Conservation (phyloP, 2,113 vertebrate genomes). For the Scopus umbretta region DNA sequence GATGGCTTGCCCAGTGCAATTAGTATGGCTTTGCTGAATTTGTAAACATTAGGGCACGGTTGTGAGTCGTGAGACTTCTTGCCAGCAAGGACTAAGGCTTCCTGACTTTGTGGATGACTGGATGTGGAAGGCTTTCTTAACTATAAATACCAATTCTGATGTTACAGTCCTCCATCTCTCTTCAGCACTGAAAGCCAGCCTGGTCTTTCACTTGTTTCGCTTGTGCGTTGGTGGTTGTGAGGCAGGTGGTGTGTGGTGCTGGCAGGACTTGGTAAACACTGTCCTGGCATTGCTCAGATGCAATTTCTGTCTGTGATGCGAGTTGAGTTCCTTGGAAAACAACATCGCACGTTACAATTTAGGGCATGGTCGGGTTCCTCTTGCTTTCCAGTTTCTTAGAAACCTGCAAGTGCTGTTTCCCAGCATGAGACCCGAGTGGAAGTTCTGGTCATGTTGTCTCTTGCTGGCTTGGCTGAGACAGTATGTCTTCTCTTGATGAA, state of each 20-base stretch:
- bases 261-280: background rate
- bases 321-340: background rate
- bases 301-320: background rate
- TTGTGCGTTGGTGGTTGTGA: background rate
- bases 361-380: background rate
- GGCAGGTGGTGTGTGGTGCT: background rate
- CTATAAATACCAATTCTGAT: accelerated
- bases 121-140: background rate
- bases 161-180: background rate
- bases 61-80: background rate
- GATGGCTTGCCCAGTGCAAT: accelerated
- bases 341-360: accelerated
- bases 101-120: background rate
- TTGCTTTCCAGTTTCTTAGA: background rate
- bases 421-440: background rate
- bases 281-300: background rate
- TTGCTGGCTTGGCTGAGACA: background rate
- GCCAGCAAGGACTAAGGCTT: background rate
- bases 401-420: background rate
- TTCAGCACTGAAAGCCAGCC: background rate
- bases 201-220: background rate
- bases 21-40: background rate
- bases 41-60: background rate
- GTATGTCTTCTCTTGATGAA: background rate
- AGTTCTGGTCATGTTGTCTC: background rate